Evolutionary conservation across 2,888 invertebrate species (phyloP).

Genomic region (Rhamnusium bicolor): DNA sequence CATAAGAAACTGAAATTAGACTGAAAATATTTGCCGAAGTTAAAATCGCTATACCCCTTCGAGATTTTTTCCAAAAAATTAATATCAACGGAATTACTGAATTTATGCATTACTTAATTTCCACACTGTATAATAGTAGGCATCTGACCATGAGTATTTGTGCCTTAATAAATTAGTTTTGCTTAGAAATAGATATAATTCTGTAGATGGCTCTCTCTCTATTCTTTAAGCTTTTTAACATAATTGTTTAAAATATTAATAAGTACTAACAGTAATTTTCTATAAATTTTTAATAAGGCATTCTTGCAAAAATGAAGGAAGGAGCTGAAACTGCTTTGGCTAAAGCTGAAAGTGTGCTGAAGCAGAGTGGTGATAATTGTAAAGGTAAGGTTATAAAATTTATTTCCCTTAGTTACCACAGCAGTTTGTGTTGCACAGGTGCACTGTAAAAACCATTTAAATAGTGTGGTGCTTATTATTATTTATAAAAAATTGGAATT

Average conservation of each 20-base stretch:
- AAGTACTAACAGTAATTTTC: conserved; percentile 26
- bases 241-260: conserved; percentile 7
- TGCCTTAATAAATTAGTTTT: neutral
- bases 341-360: conserved; percentile 89
- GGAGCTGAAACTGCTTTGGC: conserved; percentile 96
- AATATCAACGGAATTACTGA: too few relatives aligned
- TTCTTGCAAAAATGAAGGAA: conserved; percentile 96
- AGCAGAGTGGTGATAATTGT: conserved; percentile 75
- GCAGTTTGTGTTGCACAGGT: neutral
- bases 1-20: too few relatives aligned
- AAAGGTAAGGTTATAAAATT: conserved; percentile 73
- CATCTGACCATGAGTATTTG: neutral
- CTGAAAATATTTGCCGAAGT: too few relatives aligned
- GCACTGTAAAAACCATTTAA: too few relatives aligned
- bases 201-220: neutral
- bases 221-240: conserved; percentile 20
- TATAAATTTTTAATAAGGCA: conserved; percentile 74
- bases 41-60: too few relatives aligned
- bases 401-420: neutral
- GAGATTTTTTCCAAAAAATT: too few relatives aligned
- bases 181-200: neutral
- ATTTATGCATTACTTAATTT: too few relatives aligned
- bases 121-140: too few relatives aligned
- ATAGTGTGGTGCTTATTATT: too few relatives aligned
- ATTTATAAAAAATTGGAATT: too few relatives aligned